A percentile compares a stretch with the other conserved stretches of the same genome.
These are phyloP conservation scores for Spodoptera picta DNA, from an alignment of 2,888 invertebrate genomes.

Conservation along the genomic window DNA sequence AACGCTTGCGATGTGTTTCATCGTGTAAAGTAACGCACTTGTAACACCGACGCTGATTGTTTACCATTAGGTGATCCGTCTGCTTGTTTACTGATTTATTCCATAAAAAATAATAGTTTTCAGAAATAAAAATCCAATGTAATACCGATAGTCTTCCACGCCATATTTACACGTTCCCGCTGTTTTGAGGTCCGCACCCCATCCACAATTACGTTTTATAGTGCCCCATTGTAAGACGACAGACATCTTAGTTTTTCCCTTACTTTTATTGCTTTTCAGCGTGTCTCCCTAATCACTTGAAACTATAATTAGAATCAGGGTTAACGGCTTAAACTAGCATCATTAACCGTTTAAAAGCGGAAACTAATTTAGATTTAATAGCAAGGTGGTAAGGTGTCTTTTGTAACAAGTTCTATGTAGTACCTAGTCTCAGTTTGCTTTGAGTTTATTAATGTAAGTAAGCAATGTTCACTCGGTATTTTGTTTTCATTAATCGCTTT, in stretches of 20 bases:
- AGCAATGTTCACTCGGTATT: no score
- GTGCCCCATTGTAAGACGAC: conserved; percentile 54
- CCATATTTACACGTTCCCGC: conserved; percentile 18
- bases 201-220: conserved; percentile 56
- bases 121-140: conserved; percentile 1
- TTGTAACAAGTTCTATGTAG: conserved; percentile 4
- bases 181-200: conserved; percentile 40
- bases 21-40: no score
- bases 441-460: not conserved
- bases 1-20: no score
- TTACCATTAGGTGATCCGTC: no score
- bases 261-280: conserved; percentile 75
- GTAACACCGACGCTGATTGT: no score
- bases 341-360: conserved; percentile 59
- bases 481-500: no score
- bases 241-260: conserved; percentile 76
- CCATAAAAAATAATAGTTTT: not conserved
- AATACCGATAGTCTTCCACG: conserved; percentile 3
- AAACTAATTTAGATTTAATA: conserved; percentile 51
- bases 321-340: conserved; percentile 58
- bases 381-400: conserved; percentile 37
- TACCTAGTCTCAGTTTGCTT: not conserved
- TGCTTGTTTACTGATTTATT: no score
- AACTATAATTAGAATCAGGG: conserved; percentile 70
- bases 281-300: conserved; percentile 71